phyloP scores from a whole-genome alignment of 2,113 vertebrate genomes.

The Larimichthys polyactis region DNA sequence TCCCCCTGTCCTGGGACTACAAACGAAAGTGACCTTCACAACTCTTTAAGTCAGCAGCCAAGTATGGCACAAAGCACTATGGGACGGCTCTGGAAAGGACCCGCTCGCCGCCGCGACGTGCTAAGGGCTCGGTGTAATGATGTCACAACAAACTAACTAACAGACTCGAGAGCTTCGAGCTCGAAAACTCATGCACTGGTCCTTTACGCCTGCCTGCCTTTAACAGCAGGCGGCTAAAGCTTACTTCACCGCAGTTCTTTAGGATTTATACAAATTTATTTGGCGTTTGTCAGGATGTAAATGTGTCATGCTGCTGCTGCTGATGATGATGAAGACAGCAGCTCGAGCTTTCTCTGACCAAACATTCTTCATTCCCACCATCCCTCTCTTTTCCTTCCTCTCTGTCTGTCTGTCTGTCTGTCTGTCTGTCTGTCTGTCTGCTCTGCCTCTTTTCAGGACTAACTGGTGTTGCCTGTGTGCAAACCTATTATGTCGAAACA shows the following conservation, averaged over 20 bases:
- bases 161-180: not conserved
- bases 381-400: slow-evolving; percentile 49
- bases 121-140: slow-evolving; percentile 61
- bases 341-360: slow-evolving; percentile 18
- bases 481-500: slow-evolving; percentile 88
- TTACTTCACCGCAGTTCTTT: slow-evolving; percentile 25
- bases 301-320: slow-evolving; percentile 2
- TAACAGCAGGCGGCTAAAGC: slow-evolving; percentile 42
- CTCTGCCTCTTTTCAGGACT: slow-evolving; percentile 84
- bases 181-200: slow-evolving; percentile 45
- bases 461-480: slow-evolving; percentile 90
- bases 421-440: slow-evolving; percentile 67
- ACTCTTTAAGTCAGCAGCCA: slow-evolving; percentile 30
- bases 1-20: not conserved
- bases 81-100: slow-evolving; percentile 34
- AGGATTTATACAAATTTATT: slow-evolving; percentile 2
- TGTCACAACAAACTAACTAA: slow-evolving; percentile 35
- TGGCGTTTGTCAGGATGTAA: not conserved
- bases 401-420: slow-evolving; percentile 65
- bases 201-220: slow-evolving; percentile 51
- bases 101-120: not conserved
- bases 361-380: slow-evolving; percentile 51
- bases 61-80: slow-evolving; percentile 34
- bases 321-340: slow-evolving; percentile 3
- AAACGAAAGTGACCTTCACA: slow-evolving; percentile 48